phyloP scores from a whole-genome alignment of 2,888 invertebrate genomes.

The Hydroisotoma schaefferi region DNA sequence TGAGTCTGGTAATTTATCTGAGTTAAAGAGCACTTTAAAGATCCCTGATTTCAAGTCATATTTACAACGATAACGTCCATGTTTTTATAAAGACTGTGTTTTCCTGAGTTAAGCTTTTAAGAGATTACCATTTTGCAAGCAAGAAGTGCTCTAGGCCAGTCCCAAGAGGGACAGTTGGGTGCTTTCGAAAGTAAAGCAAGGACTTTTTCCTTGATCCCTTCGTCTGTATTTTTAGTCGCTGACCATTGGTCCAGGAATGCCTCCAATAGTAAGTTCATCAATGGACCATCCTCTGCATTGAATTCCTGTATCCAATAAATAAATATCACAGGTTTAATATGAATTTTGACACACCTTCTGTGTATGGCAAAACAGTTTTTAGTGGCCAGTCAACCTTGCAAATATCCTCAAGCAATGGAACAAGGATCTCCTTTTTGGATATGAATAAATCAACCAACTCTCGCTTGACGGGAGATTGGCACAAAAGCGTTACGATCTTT shows the following conservation, averaged over 20 bases:
- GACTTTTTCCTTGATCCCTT: conserved; percentile 41
- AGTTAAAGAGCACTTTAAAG: too few species aligned
- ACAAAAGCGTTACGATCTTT: conserved; percentile 41
- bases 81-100: too few species aligned
- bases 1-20: too few species aligned
- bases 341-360: neutral
- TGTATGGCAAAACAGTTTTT: too few species aligned
- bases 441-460: conserved; percentile 47
- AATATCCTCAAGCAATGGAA: conserved; percentile 46
- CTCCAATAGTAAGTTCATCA: conserved; percentile 47
- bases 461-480: conserved; percentile 42
- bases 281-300: conserved; percentile 42
- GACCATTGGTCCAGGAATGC: conserved; percentile 45
- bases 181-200: conserved; percentile 44
- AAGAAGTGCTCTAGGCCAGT: conserved; percentile 47
- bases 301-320: conserved; percentile 36
- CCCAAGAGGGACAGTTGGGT: conserved; percentile 46
- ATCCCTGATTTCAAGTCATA: too few species aligned
- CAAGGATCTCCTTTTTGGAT: conserved; percentile 44
- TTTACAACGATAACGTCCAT: too few species aligned
- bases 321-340: neutral
- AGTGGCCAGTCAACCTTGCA: conserved; percentile 38
- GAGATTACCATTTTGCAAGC: conserved; percentile 46
- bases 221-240: conserved; percentile 33
- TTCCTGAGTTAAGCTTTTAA: too few species aligned